These are phyloP conservation scores for Elgaria multicarinata DNA, from an alignment of 2,113 vertebrate species.

Conservation along the genomic window DNA sequence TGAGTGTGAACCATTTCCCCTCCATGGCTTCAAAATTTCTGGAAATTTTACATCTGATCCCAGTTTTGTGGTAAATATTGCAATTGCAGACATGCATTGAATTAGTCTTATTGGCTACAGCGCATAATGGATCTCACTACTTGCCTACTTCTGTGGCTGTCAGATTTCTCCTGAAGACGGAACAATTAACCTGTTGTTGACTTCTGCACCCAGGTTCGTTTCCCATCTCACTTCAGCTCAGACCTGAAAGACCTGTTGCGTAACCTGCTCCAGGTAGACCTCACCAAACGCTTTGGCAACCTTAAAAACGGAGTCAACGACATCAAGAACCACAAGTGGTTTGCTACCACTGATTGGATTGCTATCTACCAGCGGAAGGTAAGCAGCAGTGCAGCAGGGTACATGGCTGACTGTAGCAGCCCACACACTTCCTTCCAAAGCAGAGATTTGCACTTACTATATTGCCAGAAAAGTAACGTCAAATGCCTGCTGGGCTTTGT, in stretches of 20 bases:
- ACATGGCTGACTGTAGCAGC: background rate
- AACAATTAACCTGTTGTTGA: background rate
- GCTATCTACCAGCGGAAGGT: slow-evolving; percentile 94
- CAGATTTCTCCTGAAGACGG: background rate
- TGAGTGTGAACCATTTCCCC: no score
- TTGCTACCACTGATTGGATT: slow-evolving; percentile 93
- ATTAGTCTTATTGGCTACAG: background rate
- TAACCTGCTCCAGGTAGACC: slow-evolving; percentile 92
- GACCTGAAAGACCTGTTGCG: slow-evolving; percentile 93
- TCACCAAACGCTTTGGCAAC: slow-evolving; percentile 93
- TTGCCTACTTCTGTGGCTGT: background rate
- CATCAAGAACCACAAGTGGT: slow-evolving; percentile 95
- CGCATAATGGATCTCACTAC: background rate
- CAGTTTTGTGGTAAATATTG: background rate
- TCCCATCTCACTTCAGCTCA: slow-evolving; percentile 93
- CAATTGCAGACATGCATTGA: background rate
- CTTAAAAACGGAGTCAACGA: slow-evolving; percentile 92
- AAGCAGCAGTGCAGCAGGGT: slow-evolving; percentile 4
- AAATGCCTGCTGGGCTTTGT: background rate
- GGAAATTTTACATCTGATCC: no score
- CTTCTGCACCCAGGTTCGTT: slow-evolving; percentile 79
- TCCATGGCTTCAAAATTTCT: no score
- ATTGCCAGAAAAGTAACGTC: background rate
- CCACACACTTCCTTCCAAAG: background rate
- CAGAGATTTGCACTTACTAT: background rate